Evolutionary conservation across 2,888 invertebrate genomes (phyloP).

Genomic region (Yponomeuta sedellus): DNA sequence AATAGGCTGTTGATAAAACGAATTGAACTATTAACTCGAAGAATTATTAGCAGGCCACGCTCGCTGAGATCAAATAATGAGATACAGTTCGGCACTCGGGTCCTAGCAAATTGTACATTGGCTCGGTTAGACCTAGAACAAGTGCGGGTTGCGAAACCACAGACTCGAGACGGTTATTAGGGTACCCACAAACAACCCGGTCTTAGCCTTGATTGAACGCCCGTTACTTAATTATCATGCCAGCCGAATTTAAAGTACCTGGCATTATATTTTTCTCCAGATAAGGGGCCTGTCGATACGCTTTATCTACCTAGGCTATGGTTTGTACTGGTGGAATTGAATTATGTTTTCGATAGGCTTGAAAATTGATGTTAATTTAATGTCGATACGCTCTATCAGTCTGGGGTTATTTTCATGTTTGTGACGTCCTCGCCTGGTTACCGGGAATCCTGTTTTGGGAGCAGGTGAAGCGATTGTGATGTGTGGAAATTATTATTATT

Average conservation of each 20-base stretch:
- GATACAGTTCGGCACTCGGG: constrained; percentile 49
- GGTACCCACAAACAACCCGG: constrained; percentile 50
- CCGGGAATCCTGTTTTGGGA: too few relatives aligned
- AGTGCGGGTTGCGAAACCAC: constrained; percentile 37
- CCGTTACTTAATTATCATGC: constrained; percentile 76
- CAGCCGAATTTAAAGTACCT: constrained; percentile 59
- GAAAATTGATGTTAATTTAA: too few relatives aligned
- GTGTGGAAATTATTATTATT: too few relatives aligned
- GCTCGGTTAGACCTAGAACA: constrained; percentile 62
- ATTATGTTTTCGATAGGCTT: too few relatives aligned
- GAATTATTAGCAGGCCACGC: background rate
- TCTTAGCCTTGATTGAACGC: constrained; percentile 60
- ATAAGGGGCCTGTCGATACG: constrained; percentile 16
- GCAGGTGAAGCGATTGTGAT: too few relatives aligned
- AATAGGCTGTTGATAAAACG: background rate
- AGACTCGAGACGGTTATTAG: constrained; percentile 44
- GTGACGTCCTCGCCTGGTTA: too few relatives aligned
- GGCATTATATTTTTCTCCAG: constrained; percentile 44
- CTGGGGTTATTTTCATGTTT: too few relatives aligned
- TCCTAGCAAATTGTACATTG: constrained; percentile 66
- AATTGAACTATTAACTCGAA: background rate
- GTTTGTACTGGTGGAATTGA: background rate
- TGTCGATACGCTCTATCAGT: too few relatives aligned
- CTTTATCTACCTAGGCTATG: background rate
- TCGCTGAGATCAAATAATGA: constrained; percentile 45